phyloP scores from a whole-genome alignment of 2,797 vertebrate species.

The Orientallactaga sibirica region DNA sequence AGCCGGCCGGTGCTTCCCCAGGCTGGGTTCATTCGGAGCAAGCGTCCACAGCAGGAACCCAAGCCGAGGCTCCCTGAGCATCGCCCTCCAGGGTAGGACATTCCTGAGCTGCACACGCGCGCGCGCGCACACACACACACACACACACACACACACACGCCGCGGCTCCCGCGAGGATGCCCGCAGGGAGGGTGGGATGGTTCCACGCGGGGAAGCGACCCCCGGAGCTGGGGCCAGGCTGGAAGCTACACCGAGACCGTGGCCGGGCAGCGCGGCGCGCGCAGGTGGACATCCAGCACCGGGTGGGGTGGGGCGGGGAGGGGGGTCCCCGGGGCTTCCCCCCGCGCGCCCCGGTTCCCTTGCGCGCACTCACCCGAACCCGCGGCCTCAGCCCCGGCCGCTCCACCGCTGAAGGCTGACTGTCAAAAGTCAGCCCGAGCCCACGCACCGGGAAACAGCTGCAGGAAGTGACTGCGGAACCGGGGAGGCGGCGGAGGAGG shows the following conservation, averaged over 20 bases:
- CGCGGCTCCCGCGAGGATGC: constrained; percentile 41
- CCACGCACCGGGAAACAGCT: constrained; percentile 83
- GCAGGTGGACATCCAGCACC: too few relatives aligned
- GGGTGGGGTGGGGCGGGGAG: too few relatives aligned
- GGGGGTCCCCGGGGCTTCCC: too few relatives aligned
- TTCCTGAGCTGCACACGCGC: not conserved
- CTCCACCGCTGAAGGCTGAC: constrained; percentile 27
- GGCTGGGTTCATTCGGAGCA: not conserved
- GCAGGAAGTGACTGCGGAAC: constrained; percentile 88
- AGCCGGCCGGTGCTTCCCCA: constrained; percentile 50
- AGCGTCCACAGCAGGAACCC: not conserved
- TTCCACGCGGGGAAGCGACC: not conserved
- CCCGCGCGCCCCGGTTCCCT: not conserved
- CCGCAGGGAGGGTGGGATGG: constrained; percentile 50
- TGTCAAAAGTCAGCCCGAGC: constrained; percentile 73
- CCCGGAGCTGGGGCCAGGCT: not conserved
- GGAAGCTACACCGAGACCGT: not conserved
- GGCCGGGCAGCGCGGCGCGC: not conserved
- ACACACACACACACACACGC: constrained; percentile 26
- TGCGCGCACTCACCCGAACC: not conserved
- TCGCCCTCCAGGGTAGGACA: not conserved
- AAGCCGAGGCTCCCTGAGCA: not conserved
- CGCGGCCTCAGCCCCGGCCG: not conserved
- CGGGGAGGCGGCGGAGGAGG: constrained; percentile 72
- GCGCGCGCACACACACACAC: constrained; percentile 14